Base-by-base conservation (phyloP, 2,113 vertebrate species). In the Notothenia coriiceps region DNA sequence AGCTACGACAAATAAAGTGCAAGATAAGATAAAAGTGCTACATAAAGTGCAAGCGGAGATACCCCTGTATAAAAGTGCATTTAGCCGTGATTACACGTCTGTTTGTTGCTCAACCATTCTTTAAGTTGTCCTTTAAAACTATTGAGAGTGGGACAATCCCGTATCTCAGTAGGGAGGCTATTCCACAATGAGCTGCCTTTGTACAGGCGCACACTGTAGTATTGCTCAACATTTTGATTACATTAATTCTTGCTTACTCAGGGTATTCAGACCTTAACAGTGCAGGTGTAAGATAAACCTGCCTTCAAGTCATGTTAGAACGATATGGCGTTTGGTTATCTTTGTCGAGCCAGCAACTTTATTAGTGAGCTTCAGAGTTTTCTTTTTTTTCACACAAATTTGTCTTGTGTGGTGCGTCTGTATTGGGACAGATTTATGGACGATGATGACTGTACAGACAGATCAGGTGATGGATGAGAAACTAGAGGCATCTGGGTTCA, bases 381-480 rank as follows among this genome's bases (percentile, higher is more conserved):
- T 22, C 57, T 70, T 65, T 68, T 43, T 59, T 64, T 62, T 49
- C 44, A 35, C 46, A 47, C 65, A 67, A 69, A 82, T 69, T 78
- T 62, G 70, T 89, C 84, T 81, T 86, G 87, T 91, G 73, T 85
- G 70, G 29, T 66, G 47, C 15, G 79, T 78, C 67, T 91, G 77
- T 61, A n/a, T 33, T 4, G 14, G 64, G 82, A 88, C 70, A 86
- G 79, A 87, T 91, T 92, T 92, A 88, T 92, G 70, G 65, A 89
- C 67, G 64, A 87, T 82, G 69, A 56, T 33, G 46, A 56, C 74
- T 56, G 67, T 83, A 80, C 84, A 88, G 52, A 88, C 47, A 71
- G 80, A 84, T 88, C 64, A 65, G 79, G 64, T 92, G 79, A 89
- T 69, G 35, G 35, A 83, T 62, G 51, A 70, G 78, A 88, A 85